Base-by-base conservation (phyloP, 2,888 invertebrate species). In the Clostera curtula region DNA sequence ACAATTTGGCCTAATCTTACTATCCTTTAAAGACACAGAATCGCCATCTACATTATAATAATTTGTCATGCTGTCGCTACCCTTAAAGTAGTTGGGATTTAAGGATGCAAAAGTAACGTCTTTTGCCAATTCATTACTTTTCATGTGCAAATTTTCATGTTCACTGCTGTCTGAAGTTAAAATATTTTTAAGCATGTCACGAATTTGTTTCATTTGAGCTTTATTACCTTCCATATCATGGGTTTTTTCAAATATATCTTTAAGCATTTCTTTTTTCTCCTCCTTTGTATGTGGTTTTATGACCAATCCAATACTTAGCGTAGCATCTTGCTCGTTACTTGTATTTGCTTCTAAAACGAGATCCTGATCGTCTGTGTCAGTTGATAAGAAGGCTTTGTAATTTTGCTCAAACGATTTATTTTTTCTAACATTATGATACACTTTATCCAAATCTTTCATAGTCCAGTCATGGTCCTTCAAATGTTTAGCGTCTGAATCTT, bases 81-180 rank as follows among this genome's bases (percentile, higher is more conserved):
- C 49, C 41, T 49, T 57, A 10, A 64, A 59, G 30, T 49, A 56
- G 25, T 56, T 56, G 1, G 59, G 54, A 27, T 61, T 56, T 6
- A 65, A 39, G 2, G 64, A 60, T n/a, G 49, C 47, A 11, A 53
- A 59, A 2, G 58, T 62, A 0, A 62, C 34, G 28, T 70, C 61
- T 30, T 59, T 58, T 1, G 45, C 35, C 19, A 67, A 29, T 27
- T 63, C 53, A 11, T 52, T 64, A 3, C 43, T 42, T 1, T 35
- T 41, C 1, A 40, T 31, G 2, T 43, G 42, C 1, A 42, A 28
- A 2, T 65, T 56, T 1, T 62, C 65, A 7, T 48, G 47, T 1
- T 55, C 62, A 23, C 64, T 67, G 18, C 62, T 71, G 19, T 72
- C 69, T 2, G 64, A 66, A 6, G 66, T 68, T 2, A 75, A 35